Percentiles rank a stretch among this genome's conserved stretches.
Conservation (phyloP, 2,797 vertebrate species). For the Danio tinwini region DNA sequence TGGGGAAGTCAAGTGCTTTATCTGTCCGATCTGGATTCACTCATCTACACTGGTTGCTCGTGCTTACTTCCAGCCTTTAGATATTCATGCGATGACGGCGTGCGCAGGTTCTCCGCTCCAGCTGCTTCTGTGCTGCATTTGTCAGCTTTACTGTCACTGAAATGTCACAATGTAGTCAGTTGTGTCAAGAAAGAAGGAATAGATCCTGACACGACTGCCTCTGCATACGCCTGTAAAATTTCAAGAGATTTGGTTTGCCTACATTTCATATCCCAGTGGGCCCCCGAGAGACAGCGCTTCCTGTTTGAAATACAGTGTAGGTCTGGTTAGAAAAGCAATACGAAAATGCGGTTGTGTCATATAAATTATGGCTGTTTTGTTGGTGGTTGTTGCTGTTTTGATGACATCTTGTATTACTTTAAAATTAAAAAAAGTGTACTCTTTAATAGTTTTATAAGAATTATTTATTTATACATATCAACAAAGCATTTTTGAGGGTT, state of each 20-base stretch:
- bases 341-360: neutral
- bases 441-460: too few species aligned
- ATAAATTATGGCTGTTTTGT: too few species aligned
- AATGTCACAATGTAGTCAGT: slow-evolving; percentile 52
- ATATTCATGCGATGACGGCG: slow-evolving; percentile 47
- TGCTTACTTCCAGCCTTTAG: slow-evolving; percentile 12
- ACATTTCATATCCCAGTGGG: slow-evolving; percentile 36
- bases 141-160: slow-evolving; percentile 49
- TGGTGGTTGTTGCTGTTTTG: too few species aligned
- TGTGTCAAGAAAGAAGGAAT: slow-evolving; percentile 43
- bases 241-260: slow-evolving; percentile 43
- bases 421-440: too few species aligned
- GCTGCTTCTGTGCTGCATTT: slow-evolving; percentile 49
- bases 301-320: neutral
- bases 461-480: too few species aligned
- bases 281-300: neutral
- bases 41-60: slow-evolving; percentile 16
- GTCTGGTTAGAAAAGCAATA: neutral
- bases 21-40: slow-evolving; percentile 23
- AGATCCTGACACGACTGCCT: slow-evolving; percentile 33
- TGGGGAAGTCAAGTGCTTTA: slow-evolving; percentile 39
- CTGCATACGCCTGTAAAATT: slow-evolving; percentile 33
- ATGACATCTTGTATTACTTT: too few species aligned
- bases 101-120: slow-evolving; percentile 46
- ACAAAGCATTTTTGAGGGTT: too few species aligned